Evolutionary conservation across 35 echinoderm and acorn worm genomes (phyloP), one percentile per base, ranked within the genome.

Genomic region (Lytechinus variegatus): DNA sequence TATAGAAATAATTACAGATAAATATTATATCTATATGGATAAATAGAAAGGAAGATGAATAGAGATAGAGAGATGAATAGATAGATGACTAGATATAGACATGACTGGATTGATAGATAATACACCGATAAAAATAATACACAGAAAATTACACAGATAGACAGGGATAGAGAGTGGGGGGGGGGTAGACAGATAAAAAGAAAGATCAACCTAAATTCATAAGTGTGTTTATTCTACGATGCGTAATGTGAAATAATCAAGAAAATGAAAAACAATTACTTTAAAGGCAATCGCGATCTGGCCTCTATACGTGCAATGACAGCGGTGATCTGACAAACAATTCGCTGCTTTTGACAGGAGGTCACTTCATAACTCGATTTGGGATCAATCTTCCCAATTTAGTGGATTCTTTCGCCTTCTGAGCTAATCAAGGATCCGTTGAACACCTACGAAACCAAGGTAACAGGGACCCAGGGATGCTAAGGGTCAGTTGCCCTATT

Each of bases 341-440:
- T 79, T 24, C n/a, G 14, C 8, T 79, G 66, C 66, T 79, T 79
- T 79, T n/a, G 66, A n/a, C 66, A 79, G 21, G 19, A 79, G 66
- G 66, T 79, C 66, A 79, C 66, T 79, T 79, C 8, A 19, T 79
- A 79, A 79, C 66, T 79, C 19, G 66, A 79, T 79, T 79, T 27
- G 66, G 66, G 66, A 79, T 79, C 66, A 79, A 79, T 79, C 66
- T 24, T 16, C 66, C 66, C 66, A 79, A 79, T 79, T 79, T 79
- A 79, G 66, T 79, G n/a, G 66, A 4, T 79, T 79, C 19, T 79
- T 5, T 79, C 66, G 66, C 66, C 66, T 60, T 79, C 66, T 79
- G 66, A 79, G 19, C 66, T 19, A 79, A 79, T 79, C 16, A 79
- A 79, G 16, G 66, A 79, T 24, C 66, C 19, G 24, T 79, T 79